Conservation (phyloP, 92 coral and sea anemone species). For the Palythoa heliodiscus region DNA sequence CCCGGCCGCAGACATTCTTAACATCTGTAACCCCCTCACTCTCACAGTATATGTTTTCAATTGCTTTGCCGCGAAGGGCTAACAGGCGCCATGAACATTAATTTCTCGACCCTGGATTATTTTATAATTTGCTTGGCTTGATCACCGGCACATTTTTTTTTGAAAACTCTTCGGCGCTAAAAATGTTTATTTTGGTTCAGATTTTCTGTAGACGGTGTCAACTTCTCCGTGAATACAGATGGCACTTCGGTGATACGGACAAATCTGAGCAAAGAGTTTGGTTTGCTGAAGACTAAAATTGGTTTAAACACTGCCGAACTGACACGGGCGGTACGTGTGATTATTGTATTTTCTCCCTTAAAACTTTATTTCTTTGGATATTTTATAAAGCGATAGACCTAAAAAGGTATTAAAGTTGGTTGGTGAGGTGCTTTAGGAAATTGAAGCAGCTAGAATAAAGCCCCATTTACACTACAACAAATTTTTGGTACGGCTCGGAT, state of each 20-base stretch:
- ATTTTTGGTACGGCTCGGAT: too few species aligned
- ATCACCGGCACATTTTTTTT: too few species aligned
- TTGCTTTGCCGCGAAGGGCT: too few species aligned
- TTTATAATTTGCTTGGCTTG: too few species aligned
- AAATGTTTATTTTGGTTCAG: constrained; percentile 34
- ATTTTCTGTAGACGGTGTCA: constrained; percentile 81
- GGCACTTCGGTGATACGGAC: constrained; percentile 82
- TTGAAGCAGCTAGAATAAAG: too few species aligned
- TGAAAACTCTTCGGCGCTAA: neutral
- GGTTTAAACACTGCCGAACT: constrained; percentile 73
- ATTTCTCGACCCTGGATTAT: too few species aligned
- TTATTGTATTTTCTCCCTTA: neutral
- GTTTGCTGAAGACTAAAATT: constrained; percentile 68
- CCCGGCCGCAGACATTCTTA: too few species aligned
- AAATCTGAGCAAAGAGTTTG: constrained; percentile 64
- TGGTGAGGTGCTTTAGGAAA: neutral
- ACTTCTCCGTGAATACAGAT: constrained; percentile 87
- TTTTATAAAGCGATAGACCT: neutral
- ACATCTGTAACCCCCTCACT: too few species aligned
- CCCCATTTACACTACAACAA: too few species aligned
- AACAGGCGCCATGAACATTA: too few species aligned
- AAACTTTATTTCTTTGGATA: neutral
- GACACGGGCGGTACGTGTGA: constrained; percentile 70
- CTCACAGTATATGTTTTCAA: too few species aligned
- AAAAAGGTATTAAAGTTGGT: neutral